Evolutionary conservation across 2,797 vertebrate species (phyloP).

Genomic region (Anniella stebbinsi): DNA sequence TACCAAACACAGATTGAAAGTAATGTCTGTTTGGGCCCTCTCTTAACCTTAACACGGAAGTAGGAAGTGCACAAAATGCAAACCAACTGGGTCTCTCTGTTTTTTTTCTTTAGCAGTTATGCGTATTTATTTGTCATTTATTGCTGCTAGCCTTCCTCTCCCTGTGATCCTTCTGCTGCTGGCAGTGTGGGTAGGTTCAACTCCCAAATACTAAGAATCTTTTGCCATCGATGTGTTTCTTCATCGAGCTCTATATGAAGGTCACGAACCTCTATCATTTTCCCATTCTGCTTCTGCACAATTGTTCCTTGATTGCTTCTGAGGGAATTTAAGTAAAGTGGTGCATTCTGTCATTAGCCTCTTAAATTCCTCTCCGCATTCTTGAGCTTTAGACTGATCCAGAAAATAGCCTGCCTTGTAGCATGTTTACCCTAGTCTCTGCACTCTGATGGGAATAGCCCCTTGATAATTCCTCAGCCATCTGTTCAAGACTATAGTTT

Average conservation of each 20-base stretch:
- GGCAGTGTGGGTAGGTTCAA: background rate
- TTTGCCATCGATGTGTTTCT: slow-evolving; percentile 1
- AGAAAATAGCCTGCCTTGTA: slow-evolving; percentile 36
- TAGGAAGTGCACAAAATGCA: background rate
- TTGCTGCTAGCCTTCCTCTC: background rate
- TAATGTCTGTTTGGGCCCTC: too few relatives aligned
- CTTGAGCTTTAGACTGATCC: slow-evolving; percentile 30
- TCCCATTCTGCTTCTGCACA: slow-evolving; percentile 22
- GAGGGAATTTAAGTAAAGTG: slow-evolving; percentile 38
- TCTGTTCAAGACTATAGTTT: slow-evolving; percentile 54
- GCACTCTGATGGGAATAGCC: slow-evolving; percentile 34
- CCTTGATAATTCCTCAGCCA: slow-evolving; percentile 34
- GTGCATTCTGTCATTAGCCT: slow-evolving; percentile 36
- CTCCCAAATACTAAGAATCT: background rate
- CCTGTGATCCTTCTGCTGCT: background rate
- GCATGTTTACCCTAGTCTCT: slow-evolving; percentile 31
- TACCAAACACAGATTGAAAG: too few relatives aligned
- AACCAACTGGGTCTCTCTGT: background rate
- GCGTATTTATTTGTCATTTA: background rate
- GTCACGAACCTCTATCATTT: slow-evolving; percentile 31
- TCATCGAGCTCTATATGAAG: slow-evolving; percentile 13
- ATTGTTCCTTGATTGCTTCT: slow-evolving; percentile 38
- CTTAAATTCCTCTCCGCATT: slow-evolving; percentile 47
- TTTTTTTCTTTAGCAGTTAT: background rate
- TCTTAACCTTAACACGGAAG: background rate